Percentiles rank a stretch among this genome's conserved stretches.
These are phyloP conservation scores for Perodicticus potto DNA, from an alignment of 2,797 vertebrate species.

Conservation along the genomic window DNA sequence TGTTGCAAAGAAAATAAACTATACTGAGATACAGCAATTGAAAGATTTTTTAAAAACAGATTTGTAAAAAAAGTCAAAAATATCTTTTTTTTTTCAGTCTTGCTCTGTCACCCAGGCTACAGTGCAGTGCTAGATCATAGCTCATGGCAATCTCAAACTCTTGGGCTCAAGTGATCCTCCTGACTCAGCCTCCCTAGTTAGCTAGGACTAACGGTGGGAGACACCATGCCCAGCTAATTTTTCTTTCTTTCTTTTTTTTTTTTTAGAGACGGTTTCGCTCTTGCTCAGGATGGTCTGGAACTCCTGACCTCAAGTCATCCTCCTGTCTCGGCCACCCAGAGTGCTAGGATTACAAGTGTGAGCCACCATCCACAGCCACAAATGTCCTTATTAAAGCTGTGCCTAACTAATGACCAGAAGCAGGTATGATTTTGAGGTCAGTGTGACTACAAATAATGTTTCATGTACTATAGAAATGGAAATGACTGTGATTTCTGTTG, in stretches of 20 bases:
- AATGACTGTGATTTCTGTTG: not conserved
- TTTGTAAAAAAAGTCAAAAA: not conserved
- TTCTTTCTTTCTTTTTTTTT: not conserved
- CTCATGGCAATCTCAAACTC: not conserved
- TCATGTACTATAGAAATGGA: not conserved
- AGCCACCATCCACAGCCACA: not conserved
- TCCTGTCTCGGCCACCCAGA: not conserved
- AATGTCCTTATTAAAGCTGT: not conserved
- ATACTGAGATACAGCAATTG: not conserved
- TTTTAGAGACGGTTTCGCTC: not conserved
- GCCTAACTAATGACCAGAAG: not conserved
- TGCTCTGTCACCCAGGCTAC: not conserved
- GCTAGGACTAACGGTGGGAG: not conserved
- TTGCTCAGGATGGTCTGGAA: not conserved
- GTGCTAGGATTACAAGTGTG: not conserved
- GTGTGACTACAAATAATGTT: not conserved
- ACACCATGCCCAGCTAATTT: not conserved
- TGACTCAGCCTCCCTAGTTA: not conserved
- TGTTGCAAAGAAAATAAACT: slow-evolving; percentile 11
- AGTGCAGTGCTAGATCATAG: not conserved
- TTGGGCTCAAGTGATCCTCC: not conserved
- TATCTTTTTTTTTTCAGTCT: not conserved
- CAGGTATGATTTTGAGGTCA: not conserved
- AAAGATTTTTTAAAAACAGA: not conserved
- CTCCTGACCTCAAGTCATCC: not conserved